These are phyloP conservation scores for Limnephilus marmoratus DNA, from an alignment of 2,888 invertebrate species.

Conservation along the genomic window DNA sequence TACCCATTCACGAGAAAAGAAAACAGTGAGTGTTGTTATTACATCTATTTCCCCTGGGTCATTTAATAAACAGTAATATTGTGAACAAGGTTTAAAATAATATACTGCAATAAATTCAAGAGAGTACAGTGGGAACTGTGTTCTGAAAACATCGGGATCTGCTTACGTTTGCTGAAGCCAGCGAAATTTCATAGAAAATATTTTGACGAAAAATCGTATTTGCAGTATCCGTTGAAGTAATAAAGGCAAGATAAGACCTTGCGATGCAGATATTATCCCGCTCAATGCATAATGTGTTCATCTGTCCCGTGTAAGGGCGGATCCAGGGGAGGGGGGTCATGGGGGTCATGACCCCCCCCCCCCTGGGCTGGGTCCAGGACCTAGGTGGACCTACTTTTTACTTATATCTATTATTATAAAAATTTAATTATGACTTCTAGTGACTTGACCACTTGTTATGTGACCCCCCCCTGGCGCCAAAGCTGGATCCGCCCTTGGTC, in stretches of 20 bases:
- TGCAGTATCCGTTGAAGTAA: neutral
- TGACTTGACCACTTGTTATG: too few species aligned
- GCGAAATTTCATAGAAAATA: neutral
- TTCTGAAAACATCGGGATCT: neutral
- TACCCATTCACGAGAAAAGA: neutral
- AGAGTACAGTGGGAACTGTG: neutral
- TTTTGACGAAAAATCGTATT: constrained; percentile 2
- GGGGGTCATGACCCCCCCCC: too few species aligned
- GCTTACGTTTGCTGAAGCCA: neutral
- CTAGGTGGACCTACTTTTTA: too few species aligned
- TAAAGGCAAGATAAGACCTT: neutral
- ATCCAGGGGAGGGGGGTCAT: too few species aligned
- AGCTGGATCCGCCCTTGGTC: too few species aligned
- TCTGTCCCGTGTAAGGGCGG: too few species aligned
- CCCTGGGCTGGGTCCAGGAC: too few species aligned
- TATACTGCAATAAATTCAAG: neutral
- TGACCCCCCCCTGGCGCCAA: too few species aligned
- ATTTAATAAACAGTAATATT: neutral
- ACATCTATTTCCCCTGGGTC: neutral
- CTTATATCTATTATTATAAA: too few species aligned
- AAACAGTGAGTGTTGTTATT: neutral
- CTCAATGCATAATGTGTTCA: neutral
- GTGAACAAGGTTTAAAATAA: neutral
- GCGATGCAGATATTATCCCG: neutral
- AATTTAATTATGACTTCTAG: too few species aligned